These are phyloP conservation scores for Mormyrus iriodes DNA, from an alignment of 2,113 vertebrate species.

Conservation along the genomic window DNA sequence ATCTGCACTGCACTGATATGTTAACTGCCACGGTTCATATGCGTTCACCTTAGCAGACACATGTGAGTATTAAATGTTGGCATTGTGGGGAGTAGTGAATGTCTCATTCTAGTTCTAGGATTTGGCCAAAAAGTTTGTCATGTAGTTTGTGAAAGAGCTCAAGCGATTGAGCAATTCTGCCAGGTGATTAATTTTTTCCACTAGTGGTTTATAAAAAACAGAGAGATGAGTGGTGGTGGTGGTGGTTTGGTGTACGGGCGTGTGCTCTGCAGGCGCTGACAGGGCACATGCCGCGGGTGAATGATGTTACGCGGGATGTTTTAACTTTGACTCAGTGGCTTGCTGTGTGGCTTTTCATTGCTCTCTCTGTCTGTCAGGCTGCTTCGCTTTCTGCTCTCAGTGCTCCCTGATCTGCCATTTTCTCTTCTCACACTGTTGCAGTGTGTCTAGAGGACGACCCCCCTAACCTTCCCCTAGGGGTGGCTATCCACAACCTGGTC, in stretches of 20 bases:
- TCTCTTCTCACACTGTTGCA: slow-evolving; percentile 36
- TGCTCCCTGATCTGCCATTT: background rate
- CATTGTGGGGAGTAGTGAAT: background rate
- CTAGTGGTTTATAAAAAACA: background rate
- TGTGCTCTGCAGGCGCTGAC: background rate
- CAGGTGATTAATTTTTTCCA: background rate
- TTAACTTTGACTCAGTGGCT: background rate
- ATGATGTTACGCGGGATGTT: background rate
- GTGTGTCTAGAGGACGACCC: slow-evolving; percentile 71
- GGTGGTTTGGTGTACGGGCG: background rate
- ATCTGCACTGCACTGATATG: background rate
- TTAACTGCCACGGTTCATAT: background rate
- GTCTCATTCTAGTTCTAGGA: too few species aligned
- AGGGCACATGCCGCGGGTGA: background rate
- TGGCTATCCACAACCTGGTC: slow-evolving; percentile 73
- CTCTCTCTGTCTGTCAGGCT: background rate
- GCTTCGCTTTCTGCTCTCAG: background rate
- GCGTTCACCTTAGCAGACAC: background rate
- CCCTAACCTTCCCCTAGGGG: slow-evolving; percentile 53
- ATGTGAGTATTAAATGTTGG: background rate
- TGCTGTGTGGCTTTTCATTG: background rate
- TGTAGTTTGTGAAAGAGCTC: background rate
- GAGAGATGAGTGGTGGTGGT: background rate
- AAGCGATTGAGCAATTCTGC: background rate
- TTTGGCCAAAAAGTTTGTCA: too few species aligned